Evolutionary conservation across 1,140 invertebrate genomes (phyloP).

Genomic region (Hyphantria cunea): DNA sequence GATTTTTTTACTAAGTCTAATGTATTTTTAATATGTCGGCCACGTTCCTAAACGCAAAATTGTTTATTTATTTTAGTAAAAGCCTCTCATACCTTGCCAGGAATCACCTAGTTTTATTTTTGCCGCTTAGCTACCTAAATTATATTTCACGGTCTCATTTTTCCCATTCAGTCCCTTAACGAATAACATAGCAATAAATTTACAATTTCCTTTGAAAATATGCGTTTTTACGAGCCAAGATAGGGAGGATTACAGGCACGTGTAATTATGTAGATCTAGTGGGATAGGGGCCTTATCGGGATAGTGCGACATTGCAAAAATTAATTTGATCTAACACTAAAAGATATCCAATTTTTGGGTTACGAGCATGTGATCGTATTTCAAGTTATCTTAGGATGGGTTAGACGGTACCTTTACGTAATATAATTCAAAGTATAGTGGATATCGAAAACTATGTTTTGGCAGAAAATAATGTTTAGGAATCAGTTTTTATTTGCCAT

Average conservation of each 20-base stretch:
- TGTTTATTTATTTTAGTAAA: slow-evolving; percentile 9
- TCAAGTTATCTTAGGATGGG: not conserved
- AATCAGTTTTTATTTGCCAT: too few species aligned
- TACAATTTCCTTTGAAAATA: slow-evolving; percentile 33
- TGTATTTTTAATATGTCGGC: slow-evolving; percentile 22
- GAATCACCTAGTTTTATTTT: not conserved
- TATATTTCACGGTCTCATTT: slow-evolving; percentile 3
- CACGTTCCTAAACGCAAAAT: not conserved
- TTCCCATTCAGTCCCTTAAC: not conserved
- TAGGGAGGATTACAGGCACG: not conserved
- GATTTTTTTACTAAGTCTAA: slow-evolving; percentile 15
- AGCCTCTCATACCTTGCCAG: not conserved
- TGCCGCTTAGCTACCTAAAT: not conserved
- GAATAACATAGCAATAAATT: slow-evolving; percentile 47
- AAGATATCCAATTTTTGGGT: slow-evolving; percentile 10
- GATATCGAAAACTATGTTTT: too few species aligned
- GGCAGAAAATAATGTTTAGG: too few species aligned
- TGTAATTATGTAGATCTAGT: slow-evolving; percentile 2
- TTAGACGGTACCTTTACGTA: not conserved
- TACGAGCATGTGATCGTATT: slow-evolving; percentile 4
- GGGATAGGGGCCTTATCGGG: slow-evolving; percentile 13
- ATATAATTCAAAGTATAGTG: too few species aligned
- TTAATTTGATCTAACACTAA: too few species aligned
- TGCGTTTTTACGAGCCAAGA: slow-evolving; percentile 15
- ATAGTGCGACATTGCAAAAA: too few species aligned